Evolutionary conservation across 2,888 invertebrate genomes (phyloP), one percentile per base, ranked within the genome.

Genomic region (Amphipyra tragopoginis): DNA sequence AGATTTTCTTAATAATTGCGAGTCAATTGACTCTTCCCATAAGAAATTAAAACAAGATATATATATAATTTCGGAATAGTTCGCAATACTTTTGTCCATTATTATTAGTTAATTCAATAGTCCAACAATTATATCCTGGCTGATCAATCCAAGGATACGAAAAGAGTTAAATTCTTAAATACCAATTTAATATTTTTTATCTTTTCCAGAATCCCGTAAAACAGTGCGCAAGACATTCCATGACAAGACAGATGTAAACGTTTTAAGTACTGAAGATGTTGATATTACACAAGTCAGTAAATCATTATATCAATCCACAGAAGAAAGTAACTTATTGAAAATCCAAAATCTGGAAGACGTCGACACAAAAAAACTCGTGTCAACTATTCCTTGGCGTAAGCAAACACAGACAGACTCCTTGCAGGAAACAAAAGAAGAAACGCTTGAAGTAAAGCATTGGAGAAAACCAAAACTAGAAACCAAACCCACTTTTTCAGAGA

Each of bases 291-390:
- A 80, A 43, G 86, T 72, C 58, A 75, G 56, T 60, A 88, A 80
- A 71, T 64, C 87, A 13, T 67, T 77, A 53, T 91, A 87, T 73
- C 86, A 92, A 80, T 83, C 89, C 3, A 92, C 92, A 9, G 93
- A 94, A 83, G 93, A 93, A 66, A 86, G 85, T 9, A 93, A 90
- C 69, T 91, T 94, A 54, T 73, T 93, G 39, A 90, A 88, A 74
- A 54, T 93, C 38, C 77, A 91, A 70, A 86, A 86, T 65, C 57
- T 83, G 50, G 85, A 93, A 77, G 88, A 93, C 43, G 68, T 89
- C 21, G 85, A 92, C 58, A 84, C 86, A 5, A 91, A 81, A 65
- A 87, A 85, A 75, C 67, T 84, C 8, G 68, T 72, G 6, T 70
- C 72, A 15, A 80, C 80, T 48, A 86, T 90, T 5, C 94, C 94